phyloP scores from a whole-genome alignment of 2,888 invertebrate genomes.

The Eupithecia dodoneata region DNA sequence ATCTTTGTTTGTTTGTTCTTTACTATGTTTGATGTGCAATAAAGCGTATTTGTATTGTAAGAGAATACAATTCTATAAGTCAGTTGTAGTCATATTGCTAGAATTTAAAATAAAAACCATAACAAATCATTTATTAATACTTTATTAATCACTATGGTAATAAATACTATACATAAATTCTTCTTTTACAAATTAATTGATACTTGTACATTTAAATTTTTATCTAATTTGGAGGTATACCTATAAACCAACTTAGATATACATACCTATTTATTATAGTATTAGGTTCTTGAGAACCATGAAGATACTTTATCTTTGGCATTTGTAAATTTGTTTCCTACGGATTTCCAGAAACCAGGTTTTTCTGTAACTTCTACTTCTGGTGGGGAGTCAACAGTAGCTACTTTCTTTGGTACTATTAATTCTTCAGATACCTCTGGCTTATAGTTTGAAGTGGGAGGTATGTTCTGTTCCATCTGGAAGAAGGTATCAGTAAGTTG shows the following conservation, averaged over 20 bases:
- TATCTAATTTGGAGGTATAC: not conserved
- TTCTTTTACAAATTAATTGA: not conserved
- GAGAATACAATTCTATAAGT: not conserved
- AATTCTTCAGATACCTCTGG: slow-evolving; percentile 35
- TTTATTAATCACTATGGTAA: not conserved
- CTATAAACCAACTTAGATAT: no score
- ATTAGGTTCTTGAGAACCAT: slow-evolving; percentile 71
- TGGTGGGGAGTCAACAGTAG: slow-evolving; percentile 47
- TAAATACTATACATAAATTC: not conserved
- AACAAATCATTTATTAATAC: not conserved
- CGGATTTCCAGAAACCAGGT: slow-evolving; percentile 83
- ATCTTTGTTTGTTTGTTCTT: no score
- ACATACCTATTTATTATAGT: not conserved
- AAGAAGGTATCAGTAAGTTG: slow-evolving; percentile 22
- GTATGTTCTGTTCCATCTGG: slow-evolving; percentile 15
- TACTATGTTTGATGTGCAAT: no score
- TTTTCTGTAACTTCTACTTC: slow-evolving; percentile 59
- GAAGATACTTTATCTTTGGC: slow-evolving; percentile 82
- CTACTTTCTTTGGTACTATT: slow-evolving; percentile 41
- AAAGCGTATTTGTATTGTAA: no score
- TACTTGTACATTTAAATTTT: not conserved
- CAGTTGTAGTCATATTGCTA: not conserved
- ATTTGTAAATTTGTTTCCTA: slow-evolving; percentile 79
- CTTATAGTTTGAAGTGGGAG: slow-evolving; percentile 11
- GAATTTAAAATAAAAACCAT: not conserved